Evolutionary conservation across 2,797 vertebrate genomes (phyloP).

Genomic region (Clarias platycephalus): DNA sequence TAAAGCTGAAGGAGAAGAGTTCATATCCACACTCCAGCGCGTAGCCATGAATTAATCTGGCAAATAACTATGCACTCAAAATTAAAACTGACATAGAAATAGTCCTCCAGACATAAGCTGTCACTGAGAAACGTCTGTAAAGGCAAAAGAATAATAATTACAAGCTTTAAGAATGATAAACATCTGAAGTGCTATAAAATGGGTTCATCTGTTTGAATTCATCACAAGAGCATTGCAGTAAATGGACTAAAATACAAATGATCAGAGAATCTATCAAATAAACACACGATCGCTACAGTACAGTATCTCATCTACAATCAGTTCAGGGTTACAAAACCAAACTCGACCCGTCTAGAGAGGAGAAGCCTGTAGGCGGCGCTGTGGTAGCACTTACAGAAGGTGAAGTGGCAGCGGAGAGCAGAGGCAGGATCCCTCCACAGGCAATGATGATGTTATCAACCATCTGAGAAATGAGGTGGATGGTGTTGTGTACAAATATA

Average conservation of each 20-base stretch:
- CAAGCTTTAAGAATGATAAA: neutral
- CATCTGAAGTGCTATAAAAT: neutral
- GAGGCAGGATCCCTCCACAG: slow-evolving; percentile 96
- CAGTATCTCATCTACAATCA: neutral
- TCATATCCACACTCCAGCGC: neutral
- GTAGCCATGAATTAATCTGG: neutral
- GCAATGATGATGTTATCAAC: slow-evolving; percentile 99
- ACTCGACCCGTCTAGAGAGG: neutral
- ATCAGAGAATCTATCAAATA: neutral
- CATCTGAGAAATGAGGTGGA: slow-evolving; percentile 99
- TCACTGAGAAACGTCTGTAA: neutral
- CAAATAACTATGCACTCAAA: neutral
- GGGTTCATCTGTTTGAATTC: neutral
- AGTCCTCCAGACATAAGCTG: neutral
- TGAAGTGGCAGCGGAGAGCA: slow-evolving; percentile 95
- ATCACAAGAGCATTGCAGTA: neutral
- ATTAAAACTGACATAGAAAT: neutral
- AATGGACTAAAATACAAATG: neutral
- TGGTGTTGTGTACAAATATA: slow-evolving; percentile 99
- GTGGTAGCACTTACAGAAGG: slow-evolving; percentile 91
- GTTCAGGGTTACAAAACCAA: neutral
- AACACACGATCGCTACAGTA: neutral
- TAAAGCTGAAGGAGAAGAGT: neutral
- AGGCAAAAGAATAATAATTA: neutral
- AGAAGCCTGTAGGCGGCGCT: slow-evolving; percentile 63